A percentile compares a stretch with the other conserved stretches of the same genome.
Conservation (phyloP, 1,140 invertebrate genomes). For the Liolophura sinensis region DNA sequence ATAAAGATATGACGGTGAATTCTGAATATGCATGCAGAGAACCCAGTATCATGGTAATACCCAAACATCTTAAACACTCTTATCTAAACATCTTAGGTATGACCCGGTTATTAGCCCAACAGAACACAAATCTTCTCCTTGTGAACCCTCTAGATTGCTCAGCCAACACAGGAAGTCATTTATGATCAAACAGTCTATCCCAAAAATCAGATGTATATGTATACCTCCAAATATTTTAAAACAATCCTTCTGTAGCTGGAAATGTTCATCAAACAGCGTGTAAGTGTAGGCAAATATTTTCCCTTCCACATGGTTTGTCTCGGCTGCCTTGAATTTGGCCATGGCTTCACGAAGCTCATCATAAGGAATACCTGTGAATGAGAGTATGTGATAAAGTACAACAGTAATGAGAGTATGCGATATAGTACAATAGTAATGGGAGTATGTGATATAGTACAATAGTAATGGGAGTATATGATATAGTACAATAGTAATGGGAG, state of each 20-base stretch:
- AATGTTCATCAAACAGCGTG: conserved; percentile 41
- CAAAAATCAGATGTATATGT: too few relatives aligned
- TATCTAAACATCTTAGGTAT: too few relatives aligned
- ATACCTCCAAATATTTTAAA: conserved; percentile 47
- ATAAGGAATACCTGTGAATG: conserved; percentile 28
- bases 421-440: not conserved
- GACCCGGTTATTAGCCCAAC: too few relatives aligned
- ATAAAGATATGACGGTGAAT: too few relatives aligned
- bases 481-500: not conserved
- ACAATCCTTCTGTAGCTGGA: conserved; percentile 43
- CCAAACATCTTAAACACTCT: too few relatives aligned
- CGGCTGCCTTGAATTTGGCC: conserved; percentile 28
- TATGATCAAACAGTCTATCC: not conserved
- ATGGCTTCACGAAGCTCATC: conserved; percentile 38
- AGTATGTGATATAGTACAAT: not conserved
- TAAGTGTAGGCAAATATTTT: conserved; percentile 53
- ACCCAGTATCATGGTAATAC: too few relatives aligned
- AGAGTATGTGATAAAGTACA: not conserved
- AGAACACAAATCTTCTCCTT: too few relatives aligned
- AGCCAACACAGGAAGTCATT: too few relatives aligned
- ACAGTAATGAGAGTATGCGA: not conserved
- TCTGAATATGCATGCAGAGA: too few relatives aligned
- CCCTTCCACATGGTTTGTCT: conserved; percentile 34
- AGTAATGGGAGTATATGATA: not conserved
- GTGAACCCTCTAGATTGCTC: too few relatives aligned